These are phyloP conservation scores for Limonius californicus DNA, from an alignment of 1,140 invertebrate genomes.

Conservation along the genomic window DNA sequence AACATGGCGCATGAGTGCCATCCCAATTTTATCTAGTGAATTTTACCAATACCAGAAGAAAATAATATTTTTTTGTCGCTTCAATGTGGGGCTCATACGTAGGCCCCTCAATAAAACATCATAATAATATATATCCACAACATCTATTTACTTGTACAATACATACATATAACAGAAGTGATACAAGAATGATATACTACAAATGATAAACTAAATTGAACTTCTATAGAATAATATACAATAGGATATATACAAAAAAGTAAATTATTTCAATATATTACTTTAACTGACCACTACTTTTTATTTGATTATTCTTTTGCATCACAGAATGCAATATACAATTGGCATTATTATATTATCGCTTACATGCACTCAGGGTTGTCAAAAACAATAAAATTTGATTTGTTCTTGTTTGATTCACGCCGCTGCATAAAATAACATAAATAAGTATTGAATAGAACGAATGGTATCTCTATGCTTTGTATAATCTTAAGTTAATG, in stretches of 20 bases:
- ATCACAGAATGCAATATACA: too few relatives aligned
- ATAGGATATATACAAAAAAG: background rate
- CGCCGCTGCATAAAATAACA: background rate
- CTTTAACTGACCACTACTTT: background rate
- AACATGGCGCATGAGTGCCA: too few relatives aligned
- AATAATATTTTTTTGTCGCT: too few relatives aligned
- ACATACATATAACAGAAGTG: background rate
- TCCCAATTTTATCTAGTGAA: too few relatives aligned
- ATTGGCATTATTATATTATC: background rate
- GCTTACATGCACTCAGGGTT: background rate
- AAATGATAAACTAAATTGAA: background rate
- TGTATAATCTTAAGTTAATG: background rate
- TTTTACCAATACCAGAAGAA: too few relatives aligned
- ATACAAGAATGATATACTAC: constrained; percentile 1
- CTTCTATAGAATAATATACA: background rate
- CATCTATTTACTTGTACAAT: background rate
- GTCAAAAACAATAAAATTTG: background rate
- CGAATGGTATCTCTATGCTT: background rate
- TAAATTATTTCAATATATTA: background rate
- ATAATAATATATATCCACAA: constrained; percentile 6
- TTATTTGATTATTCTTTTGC: too few relatives aligned
- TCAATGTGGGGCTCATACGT: too few relatives aligned
- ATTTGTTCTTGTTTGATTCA: too few relatives aligned
- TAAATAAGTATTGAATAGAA: too few relatives aligned
- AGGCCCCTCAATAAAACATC: too few relatives aligned